phyloP scores from a whole-genome alignment of 2,888 invertebrate genomes.

The Spodoptera littoralis region DNA sequence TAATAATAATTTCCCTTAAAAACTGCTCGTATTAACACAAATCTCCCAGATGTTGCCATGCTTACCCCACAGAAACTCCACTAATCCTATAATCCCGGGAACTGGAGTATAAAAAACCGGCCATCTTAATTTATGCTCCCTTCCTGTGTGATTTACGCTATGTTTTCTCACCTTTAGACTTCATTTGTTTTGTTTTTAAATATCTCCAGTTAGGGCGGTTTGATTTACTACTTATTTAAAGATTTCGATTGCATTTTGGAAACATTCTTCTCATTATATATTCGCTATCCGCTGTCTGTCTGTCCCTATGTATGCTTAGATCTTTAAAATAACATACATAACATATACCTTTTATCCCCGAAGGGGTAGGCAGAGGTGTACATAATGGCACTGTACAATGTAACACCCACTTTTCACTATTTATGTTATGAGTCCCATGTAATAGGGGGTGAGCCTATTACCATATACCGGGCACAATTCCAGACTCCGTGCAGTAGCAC shows the following conservation, averaged over 20 bases:
- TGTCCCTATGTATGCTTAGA: too few relatives aligned
- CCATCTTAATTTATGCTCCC: conserved; percentile 50
- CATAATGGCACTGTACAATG: too few relatives aligned
- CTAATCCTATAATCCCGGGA: conserved; percentile 50
- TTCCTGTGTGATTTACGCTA: conserved; percentile 62
- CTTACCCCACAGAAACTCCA: conserved; percentile 38
- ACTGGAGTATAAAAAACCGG: conserved; percentile 47
- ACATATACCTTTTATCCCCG: too few relatives aligned
- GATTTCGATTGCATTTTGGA: not conserved
- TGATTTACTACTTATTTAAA: conserved; percentile 34
- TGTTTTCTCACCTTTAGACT: conserved; percentile 63
- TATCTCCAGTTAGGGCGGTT: not conserved
- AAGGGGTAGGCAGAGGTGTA: too few relatives aligned
- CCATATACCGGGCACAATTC: too few relatives aligned
- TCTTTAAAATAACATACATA: too few relatives aligned
- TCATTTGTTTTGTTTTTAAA: conserved; percentile 15
- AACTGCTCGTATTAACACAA: conserved; percentile 50
- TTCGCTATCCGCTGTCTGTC: too few relatives aligned
- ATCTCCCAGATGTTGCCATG: conserved; percentile 52
- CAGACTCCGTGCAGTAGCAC: too few relatives aligned
- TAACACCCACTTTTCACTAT: too few relatives aligned
- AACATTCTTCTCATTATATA: too few relatives aligned
- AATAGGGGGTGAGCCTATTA: too few relatives aligned
- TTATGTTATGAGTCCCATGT: too few relatives aligned
- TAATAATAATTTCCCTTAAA: conserved; percentile 34